A percentile compares a stretch with the other conserved stretches of the same genome.
These are phyloP conservation scores for Daktulosphaira vitifoliae DNA, from an alignment of 1,140 invertebrate species.

Conservation along the genomic window DNA sequence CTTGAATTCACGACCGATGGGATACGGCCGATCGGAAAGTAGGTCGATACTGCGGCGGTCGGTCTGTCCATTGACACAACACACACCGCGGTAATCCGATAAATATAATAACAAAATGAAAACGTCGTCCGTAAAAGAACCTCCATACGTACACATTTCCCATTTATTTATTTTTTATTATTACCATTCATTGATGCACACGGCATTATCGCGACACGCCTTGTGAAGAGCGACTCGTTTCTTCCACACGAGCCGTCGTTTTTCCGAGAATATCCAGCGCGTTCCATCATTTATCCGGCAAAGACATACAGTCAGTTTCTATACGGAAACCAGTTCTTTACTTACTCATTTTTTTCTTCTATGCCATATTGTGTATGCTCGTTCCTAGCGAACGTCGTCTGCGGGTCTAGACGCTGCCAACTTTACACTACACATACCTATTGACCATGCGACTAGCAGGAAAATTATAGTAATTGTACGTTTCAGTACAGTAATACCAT, in stretches of 20 bases:
- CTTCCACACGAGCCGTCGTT: background rate
- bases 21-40: background rate
- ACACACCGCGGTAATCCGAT: constrained; percentile 11
- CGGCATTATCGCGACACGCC: constrained; percentile 24
- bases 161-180: constrained; percentile 4
- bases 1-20: background rate
- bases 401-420: no score
- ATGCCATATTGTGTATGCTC: no score
- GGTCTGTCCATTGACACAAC: background rate
- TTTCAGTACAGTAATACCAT: no score
- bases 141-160: background rate
- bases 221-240: constrained; percentile 32
- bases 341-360: constrained; percentile 3
- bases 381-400: background rate
- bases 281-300: constrained; percentile 26
- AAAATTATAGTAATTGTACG: no score
- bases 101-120: constrained; percentile 10
- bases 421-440: no score
- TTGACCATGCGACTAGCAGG: no score
- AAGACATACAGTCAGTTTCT: constrained; percentile 6
- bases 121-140: background rate
- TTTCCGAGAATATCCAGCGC: constrained; percentile 20
- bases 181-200: constrained; percentile 26
- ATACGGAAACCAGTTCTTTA: constrained; percentile 15
- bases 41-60: constrained; percentile 2